Conservation (phyloP, 2,797 vertebrate genomes). For the Paratrypauchen microcephalus region DNA sequence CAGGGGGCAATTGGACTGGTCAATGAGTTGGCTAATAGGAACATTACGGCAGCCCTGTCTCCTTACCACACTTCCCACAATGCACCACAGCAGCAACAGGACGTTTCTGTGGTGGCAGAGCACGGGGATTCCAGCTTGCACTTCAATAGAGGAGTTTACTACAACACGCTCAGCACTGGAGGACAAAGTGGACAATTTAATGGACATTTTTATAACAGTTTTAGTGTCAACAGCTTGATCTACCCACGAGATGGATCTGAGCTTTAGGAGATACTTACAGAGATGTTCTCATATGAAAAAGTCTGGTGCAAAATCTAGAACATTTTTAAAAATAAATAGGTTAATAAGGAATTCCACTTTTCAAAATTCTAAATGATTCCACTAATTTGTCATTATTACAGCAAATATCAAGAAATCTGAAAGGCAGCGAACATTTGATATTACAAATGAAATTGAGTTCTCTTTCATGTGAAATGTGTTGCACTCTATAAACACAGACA, state of each 20-base stretch:
- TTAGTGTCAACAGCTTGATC: conserved; percentile 94
- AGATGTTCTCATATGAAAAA: background rate
- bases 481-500: background rate
- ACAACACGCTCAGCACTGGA: conserved; percentile 82
- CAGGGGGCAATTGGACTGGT: conserved; percentile 80
- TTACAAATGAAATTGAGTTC: background rate
- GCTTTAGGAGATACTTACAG: conserved; percentile 70
- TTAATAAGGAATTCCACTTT: background rate
- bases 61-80: conserved; percentile 73
- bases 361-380: too few relatives aligned
- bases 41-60: conserved; percentile 85
- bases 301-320: background rate
- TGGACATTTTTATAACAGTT: conserved; percentile 93
- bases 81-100: conserved; percentile 52
- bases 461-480: background rate
- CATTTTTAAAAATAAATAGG: background rate
- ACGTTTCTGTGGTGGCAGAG: conserved; percentile 57
- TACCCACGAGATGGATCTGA: conserved; percentile 93
- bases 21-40: conserved; percentile 85
- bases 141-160: conserved; percentile 85
- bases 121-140: conserved; percentile 69
- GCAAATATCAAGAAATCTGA: background rate
- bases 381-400: background rate
- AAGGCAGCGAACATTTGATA: background rate
- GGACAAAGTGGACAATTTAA: conserved; percentile 85